Evolutionary conservation across 2,888 invertebrate genomes (phyloP), one percentile per base, ranked within the genome.

Genomic region (Latrodectus elegans): DNA sequence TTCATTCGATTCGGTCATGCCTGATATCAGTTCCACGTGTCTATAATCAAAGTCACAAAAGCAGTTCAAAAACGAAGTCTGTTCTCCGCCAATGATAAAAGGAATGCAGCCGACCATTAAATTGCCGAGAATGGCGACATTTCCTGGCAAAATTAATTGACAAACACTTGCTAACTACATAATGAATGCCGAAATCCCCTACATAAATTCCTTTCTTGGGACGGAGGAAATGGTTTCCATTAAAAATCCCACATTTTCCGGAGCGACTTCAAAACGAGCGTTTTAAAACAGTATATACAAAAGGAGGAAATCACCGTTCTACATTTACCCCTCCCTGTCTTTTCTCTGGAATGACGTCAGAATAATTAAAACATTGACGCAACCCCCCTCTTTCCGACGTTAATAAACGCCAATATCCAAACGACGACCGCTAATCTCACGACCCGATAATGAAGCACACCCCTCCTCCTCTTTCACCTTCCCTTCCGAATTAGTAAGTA

Each of bases 391-490:
- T 55, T 60, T 38, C 38, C 38, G 17, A 17, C 82, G 68, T 60
- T 75, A 82, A 82, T 82, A 74, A 82, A 82, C 74, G 74, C 38
- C 67, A 70, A 75, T 82, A 82, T 75, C 53, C 75, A 75, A 74
- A 73, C 72, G 49, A 51, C 67, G 65, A 49, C 26, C 51, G 15
- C 22, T 55, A 67, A 82, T 75, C 60, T 26, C 55, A 38, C 55
- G 79, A 53, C 22, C 74, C 74, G 70, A 75, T 82, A 75, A 82
- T 75, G 74, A 15, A 49, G 17, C 70, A 12, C 4, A 60, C 12
- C n/a, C n/a, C n/a, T 60, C 12, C 55, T 15, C 55, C 60, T 9
- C 3, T 60, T 60, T 11, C 60, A 6, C 60, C 60, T 60, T 12
- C 60, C 60, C 60, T 10, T 6, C 60, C 60, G 14, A 15, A 15